Base-by-base conservation (phyloP, 2,888 invertebrate genomes). In the Agonopterix subpropinquella region DNA sequence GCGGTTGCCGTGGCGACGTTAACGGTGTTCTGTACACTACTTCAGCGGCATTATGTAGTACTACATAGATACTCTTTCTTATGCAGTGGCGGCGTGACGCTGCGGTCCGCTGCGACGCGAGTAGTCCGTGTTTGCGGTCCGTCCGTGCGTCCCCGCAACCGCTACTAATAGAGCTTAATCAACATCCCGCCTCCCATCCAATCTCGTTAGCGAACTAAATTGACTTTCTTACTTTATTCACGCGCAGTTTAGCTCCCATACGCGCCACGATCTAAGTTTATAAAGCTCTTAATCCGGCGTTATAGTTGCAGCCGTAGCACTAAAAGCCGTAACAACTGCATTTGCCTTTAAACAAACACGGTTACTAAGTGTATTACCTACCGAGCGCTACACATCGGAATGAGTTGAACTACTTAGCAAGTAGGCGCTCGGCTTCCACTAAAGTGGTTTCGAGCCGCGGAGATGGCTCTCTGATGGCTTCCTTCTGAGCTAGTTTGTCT, bases 181-280 rank as follows among this genome's bases (percentile, higher is more conserved):
- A 80, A 75, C 72, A 67, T 64, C 69, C 71, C 73, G 73, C 69
- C 71, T 77, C 75, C 77, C 73, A 73, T 72, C 71, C 75, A 77
- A 81, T 78, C 82, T 80, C 70, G 79, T 82, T 83, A 80, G 73
- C 71, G 67, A 69, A 73, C 73, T 70, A 77, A 82, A 84, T 80
- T 77, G 73, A 73, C 73, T 80, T 80, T 80, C 75, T 76, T 77
- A 76, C 58, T 58, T 66, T 57, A 63, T 60, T 73, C 74, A 71
- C 70, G 65, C 67, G 61, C 59, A 65, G 64, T 70, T 77, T 76
- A 65, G 67, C 69, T 61, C 57, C 60, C 64, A 59, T 62, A 65
- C 62, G 61, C 65, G 62, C 65, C 63, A 63, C 67, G 61, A 70
- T 67, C 65, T 59, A 73, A 75, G 70, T 77, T 77, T 72, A 73